phyloP scores from a whole-genome alignment of 2,888 invertebrate genomes.

The Drosophila anomalata region DNA sequence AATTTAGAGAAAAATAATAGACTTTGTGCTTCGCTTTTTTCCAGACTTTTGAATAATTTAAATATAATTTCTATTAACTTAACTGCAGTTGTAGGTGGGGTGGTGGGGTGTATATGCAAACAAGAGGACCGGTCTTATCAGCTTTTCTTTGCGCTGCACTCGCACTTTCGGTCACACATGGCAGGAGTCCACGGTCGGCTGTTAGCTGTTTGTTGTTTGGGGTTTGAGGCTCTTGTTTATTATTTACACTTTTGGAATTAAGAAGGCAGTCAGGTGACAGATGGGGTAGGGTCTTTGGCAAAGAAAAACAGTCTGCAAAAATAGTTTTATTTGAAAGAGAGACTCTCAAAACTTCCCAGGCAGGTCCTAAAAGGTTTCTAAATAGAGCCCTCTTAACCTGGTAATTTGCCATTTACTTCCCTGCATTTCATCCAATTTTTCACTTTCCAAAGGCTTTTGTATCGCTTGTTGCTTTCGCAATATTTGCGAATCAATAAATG shows the following conservation, averaged over 20 bases:
- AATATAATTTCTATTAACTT: background rate
- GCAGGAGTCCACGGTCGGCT: slow-evolving; percentile 13
- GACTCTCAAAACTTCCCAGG: too few species aligned
- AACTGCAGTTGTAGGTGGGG: background rate
- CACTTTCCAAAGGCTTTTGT: background rate
- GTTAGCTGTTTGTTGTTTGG: slow-evolving; percentile 2
- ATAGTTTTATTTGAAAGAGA: too few species aligned
- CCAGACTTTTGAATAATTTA: background rate
- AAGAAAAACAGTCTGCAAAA: background rate
- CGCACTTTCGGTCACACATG: slow-evolving; percentile 18
- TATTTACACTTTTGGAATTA: slow-evolving; percentile 23
- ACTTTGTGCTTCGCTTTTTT: background rate
- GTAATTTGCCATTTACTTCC: background rate
- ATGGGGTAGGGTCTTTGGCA: background rate
- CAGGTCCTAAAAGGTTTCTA: too few species aligned
- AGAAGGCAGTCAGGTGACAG: slow-evolving; percentile 20
- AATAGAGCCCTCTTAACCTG: background rate
- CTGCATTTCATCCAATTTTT: slow-evolving; percentile 13
- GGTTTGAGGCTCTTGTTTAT: slow-evolving; percentile 20
- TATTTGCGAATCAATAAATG: slow-evolving; percentile 37
- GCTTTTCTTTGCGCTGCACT: slow-evolving; percentile 7
- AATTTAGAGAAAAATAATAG: too few species aligned
- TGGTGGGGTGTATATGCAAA: background rate
- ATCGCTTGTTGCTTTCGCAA: slow-evolving; percentile 21
- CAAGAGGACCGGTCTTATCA: slow-evolving; percentile 11